Percentiles rank a stretch among this genome's conserved stretches.
Evolutionary conservation across 2,797 vertebrate species (phyloP).

Genomic region (Xenops minutus): DNA sequence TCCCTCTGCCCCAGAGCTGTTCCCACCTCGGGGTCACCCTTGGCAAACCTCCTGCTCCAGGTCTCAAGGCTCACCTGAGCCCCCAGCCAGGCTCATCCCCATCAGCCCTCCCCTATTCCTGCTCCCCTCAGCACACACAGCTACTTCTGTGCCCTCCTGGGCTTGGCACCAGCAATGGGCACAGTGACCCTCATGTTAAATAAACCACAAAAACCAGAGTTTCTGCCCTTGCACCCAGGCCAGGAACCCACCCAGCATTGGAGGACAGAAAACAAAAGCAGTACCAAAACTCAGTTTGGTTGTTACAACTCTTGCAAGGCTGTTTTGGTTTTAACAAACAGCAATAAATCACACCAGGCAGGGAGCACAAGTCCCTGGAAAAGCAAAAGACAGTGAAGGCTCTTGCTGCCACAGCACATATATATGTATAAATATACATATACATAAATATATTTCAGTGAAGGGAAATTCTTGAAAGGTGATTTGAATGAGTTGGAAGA

Average conservation of each 20-base stretch:
- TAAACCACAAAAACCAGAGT: not conserved
- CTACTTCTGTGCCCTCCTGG: not conserved
- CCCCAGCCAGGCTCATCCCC: fast-evolving
- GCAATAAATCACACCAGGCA: not conserved
- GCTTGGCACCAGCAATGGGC: not conserved
- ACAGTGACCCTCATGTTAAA: fast-evolving
- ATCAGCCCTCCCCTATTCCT: fast-evolving
- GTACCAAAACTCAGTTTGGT: not conserved
- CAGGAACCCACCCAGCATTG: not conserved
- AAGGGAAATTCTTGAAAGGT: not conserved
- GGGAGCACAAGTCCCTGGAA: fast-evolving
- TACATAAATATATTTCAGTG: fast-evolving
- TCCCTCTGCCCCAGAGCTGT: not conserved
- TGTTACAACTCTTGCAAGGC: not conserved
- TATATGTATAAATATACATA: too few species aligned
- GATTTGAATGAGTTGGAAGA: not conserved
- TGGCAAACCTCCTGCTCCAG: too few species aligned
- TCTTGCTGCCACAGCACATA: not conserved
- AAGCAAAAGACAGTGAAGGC: not conserved
- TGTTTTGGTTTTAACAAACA: not conserved
- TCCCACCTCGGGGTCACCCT: fast-evolving
- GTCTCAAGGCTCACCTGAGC: not conserved
- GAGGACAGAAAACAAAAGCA: not conserved
- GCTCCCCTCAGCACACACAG: not conserved
- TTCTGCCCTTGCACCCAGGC: not conserved